A percentile compares a stretch with the other conserved stretches of the same genome.
Evolutionary conservation across 2,797 vertebrate genomes (phyloP).

Genomic region (Myotis myotis): DNA sequence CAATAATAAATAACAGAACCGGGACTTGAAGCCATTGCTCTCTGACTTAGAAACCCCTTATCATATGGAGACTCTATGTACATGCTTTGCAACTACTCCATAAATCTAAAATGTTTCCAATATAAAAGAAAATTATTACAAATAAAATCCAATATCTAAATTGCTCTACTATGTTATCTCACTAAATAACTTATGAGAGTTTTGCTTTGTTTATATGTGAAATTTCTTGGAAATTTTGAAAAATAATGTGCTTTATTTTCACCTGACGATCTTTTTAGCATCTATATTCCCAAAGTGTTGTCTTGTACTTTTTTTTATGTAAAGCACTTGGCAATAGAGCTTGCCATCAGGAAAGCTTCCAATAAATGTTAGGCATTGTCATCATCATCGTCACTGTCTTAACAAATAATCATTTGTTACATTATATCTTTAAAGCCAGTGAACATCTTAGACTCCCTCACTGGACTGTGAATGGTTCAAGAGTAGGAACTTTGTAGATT

Average conservation of each 20-base stretch:
- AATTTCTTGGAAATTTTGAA: conserved; percentile 10
- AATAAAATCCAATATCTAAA: not conserved
- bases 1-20: not conserved
- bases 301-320: not conserved
- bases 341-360: not conserved
- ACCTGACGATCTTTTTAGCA: not conserved
- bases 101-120: not conserved
- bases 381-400: not conserved
- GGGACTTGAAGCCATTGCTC: not conserved
- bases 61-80: not conserved
- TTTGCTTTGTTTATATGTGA: not conserved
- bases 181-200: not conserved
- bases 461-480: not conserved
- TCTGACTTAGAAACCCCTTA: not conserved
- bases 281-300: not conserved
- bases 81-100: not conserved
- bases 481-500: not conserved
- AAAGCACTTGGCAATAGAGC: not conserved
- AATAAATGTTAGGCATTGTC: not conserved
- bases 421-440: not conserved
- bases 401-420: not conserved
- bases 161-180: not conserved
- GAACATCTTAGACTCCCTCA: not conserved
- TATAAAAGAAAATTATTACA: conserved; percentile 17
- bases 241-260: not conserved